Evolutionary conservation across 2,888 invertebrate species (phyloP).

Genomic region (Campoletis raptor): DNA sequence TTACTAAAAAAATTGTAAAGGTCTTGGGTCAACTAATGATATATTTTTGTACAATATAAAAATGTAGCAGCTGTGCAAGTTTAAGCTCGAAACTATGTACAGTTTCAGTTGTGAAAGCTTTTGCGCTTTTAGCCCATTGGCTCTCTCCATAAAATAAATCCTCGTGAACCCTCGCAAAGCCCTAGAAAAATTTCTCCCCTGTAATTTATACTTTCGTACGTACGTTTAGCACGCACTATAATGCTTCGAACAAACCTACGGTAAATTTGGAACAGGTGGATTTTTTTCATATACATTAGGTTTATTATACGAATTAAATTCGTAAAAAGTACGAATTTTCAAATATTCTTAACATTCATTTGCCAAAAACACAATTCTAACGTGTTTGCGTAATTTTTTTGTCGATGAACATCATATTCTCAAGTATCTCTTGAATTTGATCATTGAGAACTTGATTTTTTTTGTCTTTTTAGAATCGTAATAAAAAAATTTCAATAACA

Average conservation of each 20-base stretch:
- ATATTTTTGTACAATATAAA: neutral
- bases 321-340: neutral
- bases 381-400: neutral
- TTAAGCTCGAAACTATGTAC: slow-evolving; percentile 4
- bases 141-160: slow-evolving; percentile 55
- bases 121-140: slow-evolving; percentile 18
- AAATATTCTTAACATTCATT: neutral
- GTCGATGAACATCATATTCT: neutral
- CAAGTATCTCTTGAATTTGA: neutral
- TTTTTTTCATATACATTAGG: neutral
- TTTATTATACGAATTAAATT: neutral
- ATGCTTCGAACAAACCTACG: neutral
- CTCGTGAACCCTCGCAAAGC: slow-evolving; percentile 62
- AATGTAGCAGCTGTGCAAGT: neutral
- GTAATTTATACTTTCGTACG: slow-evolving; percentile 26
- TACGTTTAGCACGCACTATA: slow-evolving; percentile 1
- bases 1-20: no score
- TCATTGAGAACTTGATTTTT: neutral
- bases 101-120: slow-evolving; percentile 35
- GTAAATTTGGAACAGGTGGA: neutral
- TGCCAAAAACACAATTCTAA: neutral
- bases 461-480: neutral
- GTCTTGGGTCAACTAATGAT: neutral
- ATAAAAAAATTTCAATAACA: neutral
- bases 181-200: slow-evolving; percentile 57